Evolutionary conservation across 2,888 invertebrate species (phyloP).

Genomic region (Drosophila helvetica): DNA sequence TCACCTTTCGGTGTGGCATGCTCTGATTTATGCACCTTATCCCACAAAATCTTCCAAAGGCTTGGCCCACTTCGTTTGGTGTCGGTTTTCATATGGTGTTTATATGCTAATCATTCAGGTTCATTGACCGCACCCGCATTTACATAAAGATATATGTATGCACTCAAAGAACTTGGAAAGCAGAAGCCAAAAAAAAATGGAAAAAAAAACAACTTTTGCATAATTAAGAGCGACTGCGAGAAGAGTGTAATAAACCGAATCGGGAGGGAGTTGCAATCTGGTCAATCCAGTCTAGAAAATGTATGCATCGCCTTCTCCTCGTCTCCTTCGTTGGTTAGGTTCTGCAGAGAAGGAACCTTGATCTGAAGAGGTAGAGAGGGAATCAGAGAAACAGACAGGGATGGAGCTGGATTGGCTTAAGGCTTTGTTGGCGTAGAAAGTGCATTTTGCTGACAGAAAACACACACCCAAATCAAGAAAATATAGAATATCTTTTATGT

Average conservation of each 20-base stretch:
- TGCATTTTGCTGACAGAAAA: too few relatives aligned
- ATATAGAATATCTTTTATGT: too few relatives aligned
- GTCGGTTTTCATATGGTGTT: background rate
- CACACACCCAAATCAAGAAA: too few relatives aligned
- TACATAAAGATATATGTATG: slow-evolving; percentile 21
- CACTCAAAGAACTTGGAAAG: slow-evolving; percentile 25
- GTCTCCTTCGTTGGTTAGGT: slow-evolving; percentile 3
- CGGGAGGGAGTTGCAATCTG: slow-evolving; percentile 57
- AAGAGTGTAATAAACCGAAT: slow-evolving; percentile 38
- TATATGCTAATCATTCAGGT: slow-evolving; percentile 37
- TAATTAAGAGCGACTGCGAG: slow-evolving; percentile 44
- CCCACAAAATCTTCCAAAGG: background rate
- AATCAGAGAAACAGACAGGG: too few relatives aligned
- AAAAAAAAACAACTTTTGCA: slow-evolving; percentile 53
- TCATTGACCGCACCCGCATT: slow-evolving; percentile 60
- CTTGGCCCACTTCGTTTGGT: background rate
- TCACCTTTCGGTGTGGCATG: background rate
- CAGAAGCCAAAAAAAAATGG: background rate
- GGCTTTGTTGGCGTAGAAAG: too few relatives aligned
- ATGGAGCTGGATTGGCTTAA: too few relatives aligned
- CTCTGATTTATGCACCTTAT: background rate
- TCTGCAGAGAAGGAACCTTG: background rate
- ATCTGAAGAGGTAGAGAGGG: background rate
- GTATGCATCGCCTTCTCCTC: slow-evolving; percentile 30
- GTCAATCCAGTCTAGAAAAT: slow-evolving; percentile 60